Conservation (phyloP, 1,140 invertebrate species). For the Mamestra configurata region DNA sequence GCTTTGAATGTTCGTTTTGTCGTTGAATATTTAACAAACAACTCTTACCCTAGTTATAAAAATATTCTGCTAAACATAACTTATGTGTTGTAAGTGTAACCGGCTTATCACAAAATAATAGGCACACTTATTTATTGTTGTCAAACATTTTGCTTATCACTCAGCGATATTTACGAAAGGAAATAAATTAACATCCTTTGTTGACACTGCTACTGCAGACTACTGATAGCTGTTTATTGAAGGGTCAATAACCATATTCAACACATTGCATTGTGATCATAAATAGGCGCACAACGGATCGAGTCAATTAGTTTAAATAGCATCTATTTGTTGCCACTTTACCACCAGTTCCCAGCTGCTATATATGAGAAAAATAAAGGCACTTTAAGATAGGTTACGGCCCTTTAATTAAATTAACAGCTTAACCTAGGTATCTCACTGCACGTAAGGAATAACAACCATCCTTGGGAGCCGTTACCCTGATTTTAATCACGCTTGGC, state of each 20-base stretch:
- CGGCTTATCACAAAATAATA: neutral
- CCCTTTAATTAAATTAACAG: slow-evolving; percentile 40
- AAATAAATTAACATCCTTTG: slow-evolving; percentile 29
- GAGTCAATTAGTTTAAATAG: slow-evolving; percentile 27
- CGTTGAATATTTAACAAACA: neutral
- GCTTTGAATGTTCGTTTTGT: neutral
- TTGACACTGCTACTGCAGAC: neutral
- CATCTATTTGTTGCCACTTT: slow-evolving; percentile 4
- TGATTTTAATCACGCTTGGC: slow-evolving; percentile 41
- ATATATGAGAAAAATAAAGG: neutral
- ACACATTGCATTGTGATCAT: slow-evolving; percentile 19
- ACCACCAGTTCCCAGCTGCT: neutral
- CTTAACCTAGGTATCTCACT: slow-evolving; percentile 26
- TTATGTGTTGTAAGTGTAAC: neutral
- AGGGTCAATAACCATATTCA: slow-evolving; percentile 30
- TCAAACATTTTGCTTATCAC: slow-evolving; percentile 20
- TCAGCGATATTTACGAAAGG: slow-evolving; percentile 7
- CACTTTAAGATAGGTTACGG: neutral
- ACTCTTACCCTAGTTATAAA: neutral
- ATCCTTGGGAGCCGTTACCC: slow-evolving; percentile 40
- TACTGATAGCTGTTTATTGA: slow-evolving; percentile 30
- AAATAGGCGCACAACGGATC: neutral
- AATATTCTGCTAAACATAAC: neutral
- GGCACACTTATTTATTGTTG: slow-evolving; percentile 9
- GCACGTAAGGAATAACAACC: slow-evolving; percentile 37